Base-by-base conservation (phyloP, 2,888 invertebrate genomes). In the Meloe dianella region DNA sequence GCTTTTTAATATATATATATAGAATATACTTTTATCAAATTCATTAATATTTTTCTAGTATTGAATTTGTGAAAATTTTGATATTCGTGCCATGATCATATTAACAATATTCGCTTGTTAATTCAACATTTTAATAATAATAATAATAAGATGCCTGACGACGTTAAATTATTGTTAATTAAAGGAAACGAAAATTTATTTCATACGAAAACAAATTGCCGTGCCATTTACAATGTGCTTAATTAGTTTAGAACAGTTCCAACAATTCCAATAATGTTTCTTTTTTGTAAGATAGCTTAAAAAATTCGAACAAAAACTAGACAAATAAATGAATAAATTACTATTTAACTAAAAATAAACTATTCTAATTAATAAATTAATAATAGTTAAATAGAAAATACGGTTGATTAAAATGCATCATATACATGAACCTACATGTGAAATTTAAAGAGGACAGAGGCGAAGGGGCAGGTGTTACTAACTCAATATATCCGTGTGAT, bases 401-500 rank as follows among this genome's bases (percentile, higher is more conserved):
- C 5, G 41, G 41, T 51, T 51, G 22, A 51, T 51, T 51, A 51
- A 51, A 22, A 51, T 51, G 22, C 47, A 51, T 22, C 22, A 51
- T 35, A n/a, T 41, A 17, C 4, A 14, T n/a, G n/a, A n/a, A n/a
- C n/a, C n/a, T n/a, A n/a, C 14, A 41, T 41, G 7, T 41, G 41
- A 41, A 51, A 51, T 20, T 51, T 51, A 51, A 51, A 51, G 20
- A 51, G 47, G 47, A 22, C 9, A 51, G 20, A 51, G 47, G 22
- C 47, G 17, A 56, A 54, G 63, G 61, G 66, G 60, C 66, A 67
- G 66, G 66, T 67, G 66, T 67, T 67, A 66, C 61, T 57, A 63
- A 63, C 62, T 63, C 63, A 60, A 51, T 22, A 35, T 67, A 67
- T 67, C 66, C 57, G 57, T 30, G 63, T 60, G 66, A 67, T 67